Evolutionary conservation across 2,113 vertebrate genomes (phyloP), one percentile per base, ranked within the genome.

Genomic region (Mungos mungo): DNA sequence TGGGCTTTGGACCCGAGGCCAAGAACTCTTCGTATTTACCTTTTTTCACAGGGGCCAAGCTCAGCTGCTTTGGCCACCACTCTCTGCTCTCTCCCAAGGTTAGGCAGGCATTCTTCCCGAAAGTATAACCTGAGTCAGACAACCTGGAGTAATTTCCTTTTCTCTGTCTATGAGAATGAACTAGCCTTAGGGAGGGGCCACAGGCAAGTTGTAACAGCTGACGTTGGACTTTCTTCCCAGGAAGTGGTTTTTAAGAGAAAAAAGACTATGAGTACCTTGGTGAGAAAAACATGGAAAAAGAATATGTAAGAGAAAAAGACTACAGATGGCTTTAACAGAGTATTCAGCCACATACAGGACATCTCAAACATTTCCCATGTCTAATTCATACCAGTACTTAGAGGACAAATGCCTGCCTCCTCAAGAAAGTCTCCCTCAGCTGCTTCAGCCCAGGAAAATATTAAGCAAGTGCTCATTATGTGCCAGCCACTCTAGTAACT

Each of bases 201-300:
- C 92, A 96, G 76, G 81, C 91, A 94, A 96, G 91, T 41, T 93
- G 1, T 92, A 97, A 96, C 66, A 97, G 35, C 52, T 88, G 91
- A 84, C 45, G 0, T 57, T 97, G 94, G 72, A 97, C 95, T 98
- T 98, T 97, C 96, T 95, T 91, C 95, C 85, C 88, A 94, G 93
- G 96, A 98, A 96, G 88, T 91, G 63, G 57, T 96, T 98, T 93
- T 88, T 45, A 84, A 95, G 63, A 95, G 25, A 65, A 76, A 87
- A 92, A 95, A 69, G 7, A 38, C 19, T 29, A 25, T 83, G n/a
- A 47, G 47, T 90, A 93, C 84, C 72, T 83, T 60, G 54, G n/a
- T 18, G 31, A 92, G 47, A 95, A 71, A 97, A 96, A 90, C 21
- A 71, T 3, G 57, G 50, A 88, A 25, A 95, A 96, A 69, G 16